Conservation (phyloP, 2,797 vertebrate species). For the Alfaro cultratus region DNA sequence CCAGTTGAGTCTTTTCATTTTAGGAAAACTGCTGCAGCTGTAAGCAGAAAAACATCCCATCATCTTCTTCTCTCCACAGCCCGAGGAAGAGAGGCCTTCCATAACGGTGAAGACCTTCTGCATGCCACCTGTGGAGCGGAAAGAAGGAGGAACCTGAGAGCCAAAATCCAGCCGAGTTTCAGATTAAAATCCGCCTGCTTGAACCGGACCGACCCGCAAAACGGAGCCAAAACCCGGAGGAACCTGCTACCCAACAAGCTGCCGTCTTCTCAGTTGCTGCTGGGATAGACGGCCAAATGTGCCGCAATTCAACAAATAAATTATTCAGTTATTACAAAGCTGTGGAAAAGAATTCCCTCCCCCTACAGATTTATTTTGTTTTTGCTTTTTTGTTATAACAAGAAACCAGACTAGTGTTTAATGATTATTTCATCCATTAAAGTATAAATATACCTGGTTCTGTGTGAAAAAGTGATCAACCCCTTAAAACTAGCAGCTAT, state of each 20-base stretch:
- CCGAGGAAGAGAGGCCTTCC: constrained; percentile 76
- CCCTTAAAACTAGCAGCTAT: background rate
- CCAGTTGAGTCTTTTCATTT: background rate
- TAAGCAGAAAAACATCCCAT: no score
- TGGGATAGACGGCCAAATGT: background rate
- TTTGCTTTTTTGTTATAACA: background rate
- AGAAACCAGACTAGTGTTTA: background rate
- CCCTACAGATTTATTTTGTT: background rate
- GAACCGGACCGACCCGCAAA: constrained; percentile 28
- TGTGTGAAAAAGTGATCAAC: background rate
- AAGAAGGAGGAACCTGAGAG: constrained; percentile 75
- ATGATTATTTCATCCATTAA: background rate
- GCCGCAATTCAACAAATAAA: background rate
- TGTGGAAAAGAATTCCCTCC: background rate
- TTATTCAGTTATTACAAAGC: background rate
- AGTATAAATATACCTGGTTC: background rate
- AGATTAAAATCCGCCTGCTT: constrained; percentile 15
- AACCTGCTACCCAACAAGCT: background rate
- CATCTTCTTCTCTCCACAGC: constrained; percentile 73
- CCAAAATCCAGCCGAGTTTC: constrained; percentile 25
- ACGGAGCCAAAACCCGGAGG: constrained; percentile 7
- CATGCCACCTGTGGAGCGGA: constrained; percentile 82
- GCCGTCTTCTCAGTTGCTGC: background rate
- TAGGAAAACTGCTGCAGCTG: background rate
- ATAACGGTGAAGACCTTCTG: constrained; percentile 75